phyloP scores from a whole-genome alignment of 2,888 invertebrate genomes.

The Lepidocyrtinus sp. region DNA sequence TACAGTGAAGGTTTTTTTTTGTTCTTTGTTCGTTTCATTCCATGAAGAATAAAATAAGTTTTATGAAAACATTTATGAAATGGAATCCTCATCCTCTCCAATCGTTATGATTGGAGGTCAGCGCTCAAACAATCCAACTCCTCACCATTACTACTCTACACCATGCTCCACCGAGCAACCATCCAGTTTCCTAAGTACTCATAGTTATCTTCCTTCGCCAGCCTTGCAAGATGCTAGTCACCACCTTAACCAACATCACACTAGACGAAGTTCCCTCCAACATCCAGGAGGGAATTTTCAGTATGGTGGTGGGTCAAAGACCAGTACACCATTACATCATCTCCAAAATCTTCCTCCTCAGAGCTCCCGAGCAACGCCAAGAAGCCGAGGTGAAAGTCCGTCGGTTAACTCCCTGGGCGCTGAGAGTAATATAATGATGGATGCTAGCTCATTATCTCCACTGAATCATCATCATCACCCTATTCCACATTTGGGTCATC shows the following conservation, averaged over 20 bases:
- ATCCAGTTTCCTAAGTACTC: slow-evolving; percentile 47
- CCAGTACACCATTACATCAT: slow-evolving; percentile 23
- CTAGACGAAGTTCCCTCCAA: slow-evolving; percentile 16
- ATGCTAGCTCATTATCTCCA: slow-evolving; percentile 25
- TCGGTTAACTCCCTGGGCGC: slow-evolving; percentile 46
- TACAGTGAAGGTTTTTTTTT: not conserved
- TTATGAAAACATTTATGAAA: not conserved
- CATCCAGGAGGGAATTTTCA: not conserved
- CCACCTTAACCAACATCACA: not conserved
- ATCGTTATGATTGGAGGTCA: slow-evolving; percentile 50
- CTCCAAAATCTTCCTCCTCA: slow-evolving; percentile 20
- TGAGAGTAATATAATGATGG: slow-evolving; percentile 45
- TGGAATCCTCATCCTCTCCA: slow-evolving; percentile 48
- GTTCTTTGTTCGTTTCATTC: not conserved
- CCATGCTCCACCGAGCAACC: slow-evolving; percentile 38
- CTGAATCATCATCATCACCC: slow-evolving; percentile 37
- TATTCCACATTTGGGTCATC: slow-evolving; percentile 12
- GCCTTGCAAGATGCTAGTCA: slow-evolving; percentile 11
- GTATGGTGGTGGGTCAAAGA: not conserved
- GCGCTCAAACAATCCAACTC: slow-evolving; percentile 58
- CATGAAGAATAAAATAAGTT: not conserved
- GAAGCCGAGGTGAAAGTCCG: slow-evolving; percentile 46
- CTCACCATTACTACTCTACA: slow-evolving; percentile 59
- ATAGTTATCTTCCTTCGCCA: slow-evolving; percentile 31
- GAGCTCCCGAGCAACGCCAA: slow-evolving; percentile 20